phyloP scores from a whole-genome alignment of 2,888 invertebrate species.

The Plebejus melissa region DNA sequence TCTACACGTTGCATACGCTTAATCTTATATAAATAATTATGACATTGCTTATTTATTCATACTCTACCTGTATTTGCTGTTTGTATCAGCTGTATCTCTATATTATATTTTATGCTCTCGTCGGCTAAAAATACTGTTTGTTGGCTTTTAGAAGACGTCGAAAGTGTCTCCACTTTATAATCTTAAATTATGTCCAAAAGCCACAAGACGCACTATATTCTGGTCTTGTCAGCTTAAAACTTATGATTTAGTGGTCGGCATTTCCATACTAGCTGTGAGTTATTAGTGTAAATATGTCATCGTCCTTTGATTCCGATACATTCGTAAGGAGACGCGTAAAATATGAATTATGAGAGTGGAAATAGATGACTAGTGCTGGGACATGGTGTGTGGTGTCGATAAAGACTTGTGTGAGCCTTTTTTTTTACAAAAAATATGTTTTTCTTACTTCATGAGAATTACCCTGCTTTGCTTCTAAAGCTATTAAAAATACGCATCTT shows the following conservation, averaged over 20 bases:
- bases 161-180: constrained; percentile 1
- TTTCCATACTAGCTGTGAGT: constrained; percentile 45
- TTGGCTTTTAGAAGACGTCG: not conserved
- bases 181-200: constrained; percentile 2
- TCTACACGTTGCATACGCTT: not conserved
- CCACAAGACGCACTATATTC: constrained; percentile 7
- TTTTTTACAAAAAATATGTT: not conserved
- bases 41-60: not conserved
- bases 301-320: constrained; percentile 58
- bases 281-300: constrained; percentile 62
- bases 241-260: constrained; percentile 32
- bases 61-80: not conserved
- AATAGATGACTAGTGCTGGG: constrained; percentile 41
- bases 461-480: no score
- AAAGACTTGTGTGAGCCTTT: not conserved
- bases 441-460: no score
- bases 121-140: not conserved
- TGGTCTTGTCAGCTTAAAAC: constrained; percentile 28
- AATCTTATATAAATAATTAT: constrained; percentile 1
- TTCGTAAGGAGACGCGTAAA: constrained; percentile 49
- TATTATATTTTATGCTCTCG: not conserved
- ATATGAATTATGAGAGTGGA: constrained; percentile 51
- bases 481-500: no score
- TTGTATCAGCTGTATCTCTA: not conserved
- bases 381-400: constrained; percentile 15